Evolutionary conservation across 2,888 invertebrate genomes (phyloP).

Genomic region (Clivina fossor): DNA sequence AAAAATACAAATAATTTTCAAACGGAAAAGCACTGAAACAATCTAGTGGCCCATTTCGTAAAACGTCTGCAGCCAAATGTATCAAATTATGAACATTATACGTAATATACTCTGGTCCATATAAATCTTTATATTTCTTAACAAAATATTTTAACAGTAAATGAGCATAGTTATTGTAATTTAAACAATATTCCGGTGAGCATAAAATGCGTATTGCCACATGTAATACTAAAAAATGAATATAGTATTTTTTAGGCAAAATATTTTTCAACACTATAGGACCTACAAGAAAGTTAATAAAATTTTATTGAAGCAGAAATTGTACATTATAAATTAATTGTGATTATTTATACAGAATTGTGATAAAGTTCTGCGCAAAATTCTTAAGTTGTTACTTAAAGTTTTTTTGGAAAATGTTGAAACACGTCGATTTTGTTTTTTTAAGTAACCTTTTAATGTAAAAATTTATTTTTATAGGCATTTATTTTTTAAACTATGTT

Average conservation of each 20-base stretch:
- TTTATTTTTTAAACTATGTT: too few relatives aligned
- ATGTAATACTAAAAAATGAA: conserved; percentile 7
- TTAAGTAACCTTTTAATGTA: too few relatives aligned
- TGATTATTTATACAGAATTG: too few relatives aligned
- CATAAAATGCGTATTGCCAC: conserved; percentile 5
- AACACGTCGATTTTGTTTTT: too few relatives aligned
- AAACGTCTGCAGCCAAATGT: conserved; percentile 32
- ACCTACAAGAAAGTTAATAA: background rate
- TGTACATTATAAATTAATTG: background rate
- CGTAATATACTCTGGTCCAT: conserved; percentile 31
- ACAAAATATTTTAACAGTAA: conserved; percentile 23
- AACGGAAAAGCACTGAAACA: conserved; percentile 19
- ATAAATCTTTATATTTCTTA: conserved; percentile 17
- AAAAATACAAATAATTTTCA: conserved; percentile 21
- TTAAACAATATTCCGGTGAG: background rate
- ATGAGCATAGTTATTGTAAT: background rate
- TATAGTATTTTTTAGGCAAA: conserved; percentile 1
- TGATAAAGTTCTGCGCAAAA: too few relatives aligned
- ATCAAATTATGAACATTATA: conserved; percentile 37
- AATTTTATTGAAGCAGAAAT: too few relatives aligned
- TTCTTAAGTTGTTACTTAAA: too few relatives aligned
- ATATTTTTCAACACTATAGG: background rate
- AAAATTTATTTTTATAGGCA: too few relatives aligned
- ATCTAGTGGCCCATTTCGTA: conserved; percentile 23
- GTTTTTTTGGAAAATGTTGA: too few relatives aligned